Base-by-base conservation (phyloP, 2,888 invertebrate genomes). In the Aplocera efformata region DNA sequence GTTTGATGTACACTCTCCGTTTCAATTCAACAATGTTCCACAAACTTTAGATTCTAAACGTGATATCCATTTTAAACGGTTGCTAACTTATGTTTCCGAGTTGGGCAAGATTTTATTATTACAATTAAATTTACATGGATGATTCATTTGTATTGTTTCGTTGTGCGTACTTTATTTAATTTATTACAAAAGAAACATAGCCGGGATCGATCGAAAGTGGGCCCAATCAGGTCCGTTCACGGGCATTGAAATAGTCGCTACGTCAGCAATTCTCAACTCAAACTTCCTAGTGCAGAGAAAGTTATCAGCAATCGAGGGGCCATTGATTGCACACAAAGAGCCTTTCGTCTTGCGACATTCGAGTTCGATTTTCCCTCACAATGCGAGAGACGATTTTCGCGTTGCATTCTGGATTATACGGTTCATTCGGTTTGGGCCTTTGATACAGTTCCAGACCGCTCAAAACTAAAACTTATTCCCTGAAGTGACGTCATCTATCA, bases 261-360 rank as follows among this genome's bases (percentile, higher is more conserved):
- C 40, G 67, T 66, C 57, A 53, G 59, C 75, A 78, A 72, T 79
- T 79, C 68, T 60, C 58, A 60, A 56, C 60, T 66, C 64, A 71
- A 80, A 78, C 74, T 77, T 75, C 58, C 52, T 58, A 70, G 72
- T 57, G 73, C 67, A 77, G 81, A 78, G 77, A 80, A 84, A 84
- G 79, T 80, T 83, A 78, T 72, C 75, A 79, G 80, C 79, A 83
- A 83, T 85, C 80, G 79, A 74, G 77, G 71, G 66, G 66, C 78
- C 79, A 84, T 83, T 84, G 85, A 84, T 83, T 79, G 80, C 63
- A 72, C 78, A 80, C 85, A 85, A 84, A 50, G 61, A 66, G 68
- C 40, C 67, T 79, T 79, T 75, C 77, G 48, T 52, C 50, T 48
- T 48, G 51, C 50, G 46, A 52, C 48, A 48, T 42, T 44, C 42